Evolutionary conservation across 2,888 invertebrate species (phyloP).

Genomic region (Pecten maximus): DNA sequence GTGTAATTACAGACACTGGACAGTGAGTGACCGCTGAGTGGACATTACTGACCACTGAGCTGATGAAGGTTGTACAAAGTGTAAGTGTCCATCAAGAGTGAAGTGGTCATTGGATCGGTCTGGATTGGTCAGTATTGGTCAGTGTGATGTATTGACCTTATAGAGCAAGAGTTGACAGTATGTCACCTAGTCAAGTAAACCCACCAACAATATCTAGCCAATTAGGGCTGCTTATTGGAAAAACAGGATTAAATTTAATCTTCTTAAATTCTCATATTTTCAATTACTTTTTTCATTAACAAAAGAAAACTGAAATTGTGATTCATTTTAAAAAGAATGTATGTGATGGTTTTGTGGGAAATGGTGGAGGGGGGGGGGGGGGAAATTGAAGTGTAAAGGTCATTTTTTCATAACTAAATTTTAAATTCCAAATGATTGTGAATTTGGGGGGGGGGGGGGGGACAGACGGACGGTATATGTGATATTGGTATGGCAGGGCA

Average conservation of each 20-base stretch:
- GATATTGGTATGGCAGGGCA: too few relatives aligned
- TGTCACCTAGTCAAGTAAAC: neutral
- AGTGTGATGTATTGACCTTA: conserved; percentile 19
- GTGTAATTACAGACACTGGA: conserved; percentile 13
- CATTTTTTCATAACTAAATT: too few relatives aligned
- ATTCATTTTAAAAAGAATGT: too few relatives aligned
- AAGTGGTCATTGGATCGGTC: conserved; percentile 15
- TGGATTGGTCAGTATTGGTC: conserved; percentile 7
- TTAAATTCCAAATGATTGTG: too few relatives aligned
- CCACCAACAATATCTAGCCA: neutral
- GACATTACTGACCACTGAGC: conserved; percentile 20
- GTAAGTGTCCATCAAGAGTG: conserved; percentile 35
- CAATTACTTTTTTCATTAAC: neutral
- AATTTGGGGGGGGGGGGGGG: too few relatives aligned
- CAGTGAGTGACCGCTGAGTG: conserved; percentile 25
- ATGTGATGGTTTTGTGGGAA: too few relatives aligned
- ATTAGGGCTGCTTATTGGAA: conserved; percentile 28
- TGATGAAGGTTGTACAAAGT: conserved; percentile 29
- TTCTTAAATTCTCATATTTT: neutral
- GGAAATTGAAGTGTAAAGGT: too few relatives aligned
- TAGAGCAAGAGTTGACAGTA: neutral
- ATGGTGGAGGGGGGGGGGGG: too few relatives aligned
- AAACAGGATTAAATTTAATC: conserved; percentile 20
- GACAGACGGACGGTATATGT: too few relatives aligned
- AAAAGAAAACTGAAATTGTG: neutral